Conservation (phyloP, 1,140 invertebrate genomes). For the Drosophila repleta region DNA sequence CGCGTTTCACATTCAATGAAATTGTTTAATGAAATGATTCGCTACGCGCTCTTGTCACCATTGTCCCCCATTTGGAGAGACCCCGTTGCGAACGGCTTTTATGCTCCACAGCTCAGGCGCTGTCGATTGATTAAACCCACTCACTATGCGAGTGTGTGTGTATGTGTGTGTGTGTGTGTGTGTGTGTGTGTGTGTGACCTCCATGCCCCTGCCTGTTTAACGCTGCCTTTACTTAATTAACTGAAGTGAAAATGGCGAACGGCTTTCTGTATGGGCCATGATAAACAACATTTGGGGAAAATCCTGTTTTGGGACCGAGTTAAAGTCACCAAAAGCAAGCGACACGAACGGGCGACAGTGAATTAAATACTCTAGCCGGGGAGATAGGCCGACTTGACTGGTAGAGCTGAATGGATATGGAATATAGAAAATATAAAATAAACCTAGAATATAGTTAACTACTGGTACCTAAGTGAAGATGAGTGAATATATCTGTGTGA, state of each 20-base stretch:
- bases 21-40: constrained; percentile 79
- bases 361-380: neutral
- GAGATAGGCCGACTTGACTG: neutral
- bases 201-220: constrained; percentile 3
- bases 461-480: too few species aligned
- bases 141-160: neutral
- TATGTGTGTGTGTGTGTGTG: constrained; percentile 1
- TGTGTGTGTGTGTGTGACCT: neutral
- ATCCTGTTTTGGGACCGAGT: constrained; percentile 6
- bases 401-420: neutral
- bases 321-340: neutral
- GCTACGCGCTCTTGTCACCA: constrained; percentile 25
- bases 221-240: constrained; percentile 76
- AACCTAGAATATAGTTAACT: too few species aligned
- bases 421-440: too few species aligned
- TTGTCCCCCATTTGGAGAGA: neutral
- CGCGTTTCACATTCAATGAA: constrained; percentile 72
- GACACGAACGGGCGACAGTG: neutral
- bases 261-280: constrained; percentile 48
- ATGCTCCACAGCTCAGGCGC: constrained; percentile 43
- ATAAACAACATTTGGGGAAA: constrained; percentile 70
- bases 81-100: constrained; percentile 48
- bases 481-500: too few species aligned
- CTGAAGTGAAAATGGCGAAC: constrained; percentile 77
- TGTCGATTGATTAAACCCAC: constrained; percentile 46